These are phyloP conservation scores for Agrilus biguttatus DNA, from an alignment of 2,888 invertebrate genomes.

Conservation along the genomic window DNA sequence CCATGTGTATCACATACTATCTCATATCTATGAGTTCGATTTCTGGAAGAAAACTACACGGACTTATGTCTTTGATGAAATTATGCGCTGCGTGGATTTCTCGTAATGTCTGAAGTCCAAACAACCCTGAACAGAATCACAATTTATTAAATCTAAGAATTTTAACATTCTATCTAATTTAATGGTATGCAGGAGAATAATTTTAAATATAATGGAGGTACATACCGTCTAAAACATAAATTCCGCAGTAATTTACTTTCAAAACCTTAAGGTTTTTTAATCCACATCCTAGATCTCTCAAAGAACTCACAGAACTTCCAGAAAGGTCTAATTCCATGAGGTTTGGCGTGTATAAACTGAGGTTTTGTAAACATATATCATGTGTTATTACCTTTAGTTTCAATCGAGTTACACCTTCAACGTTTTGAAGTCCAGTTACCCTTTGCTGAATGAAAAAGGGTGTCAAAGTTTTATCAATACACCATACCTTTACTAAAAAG, in stretches of 20 bases:
- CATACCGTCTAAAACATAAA: constrained; percentile 49
- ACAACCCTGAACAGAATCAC: no score
- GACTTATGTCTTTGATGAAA: constrained; percentile 44
- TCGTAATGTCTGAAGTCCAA: constrained; percentile 44
- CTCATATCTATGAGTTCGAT: constrained; percentile 32
- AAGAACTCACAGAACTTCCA: constrained; percentile 49
- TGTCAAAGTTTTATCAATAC: no score
- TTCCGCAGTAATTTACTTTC: constrained; percentile 47
- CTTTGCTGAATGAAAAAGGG: constrained; percentile 11
- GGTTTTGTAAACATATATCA: constrained; percentile 46
- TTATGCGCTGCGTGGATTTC: constrained; percentile 51
- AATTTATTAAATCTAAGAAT: no score
- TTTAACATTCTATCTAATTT: no score
- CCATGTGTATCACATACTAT: constrained; percentile 17
- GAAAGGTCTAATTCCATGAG: constrained; percentile 46
- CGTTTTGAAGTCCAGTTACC: constrained; percentile 31
- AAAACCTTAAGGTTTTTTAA: constrained; percentile 42
- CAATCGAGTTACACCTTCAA: constrained; percentile 39
- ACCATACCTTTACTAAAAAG: no score
- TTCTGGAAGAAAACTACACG: constrained; percentile 39
- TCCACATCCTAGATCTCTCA: constrained; percentile 54
- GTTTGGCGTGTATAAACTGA: constrained; percentile 46
- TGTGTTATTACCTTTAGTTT: constrained; percentile 51
- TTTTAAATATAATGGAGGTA: no score
- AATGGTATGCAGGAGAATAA: no score